Conservation (phyloP, 2,797 vertebrate species). For the Loriculus beryllinus region DNA sequence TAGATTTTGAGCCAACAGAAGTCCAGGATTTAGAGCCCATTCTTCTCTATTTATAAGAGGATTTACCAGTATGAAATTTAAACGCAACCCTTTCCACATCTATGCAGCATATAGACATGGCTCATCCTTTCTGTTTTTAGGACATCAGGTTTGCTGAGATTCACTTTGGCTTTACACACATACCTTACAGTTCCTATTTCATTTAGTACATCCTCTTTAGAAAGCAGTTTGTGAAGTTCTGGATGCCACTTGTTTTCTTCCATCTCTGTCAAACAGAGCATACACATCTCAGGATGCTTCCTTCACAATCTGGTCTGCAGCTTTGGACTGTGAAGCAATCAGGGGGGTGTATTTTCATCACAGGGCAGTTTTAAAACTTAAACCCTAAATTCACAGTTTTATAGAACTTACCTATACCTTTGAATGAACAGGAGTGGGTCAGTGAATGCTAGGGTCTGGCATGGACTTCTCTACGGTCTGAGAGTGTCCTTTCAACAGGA, state of each 20-base stretch:
- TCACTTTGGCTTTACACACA: background rate
- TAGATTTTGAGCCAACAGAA: background rate
- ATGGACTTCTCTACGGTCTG: background rate
- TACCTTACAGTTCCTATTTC: background rate
- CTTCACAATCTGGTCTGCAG: background rate
- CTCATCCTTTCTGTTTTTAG: background rate
- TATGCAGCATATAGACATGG: background rate
- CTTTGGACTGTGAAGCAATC: background rate
- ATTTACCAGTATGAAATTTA: background rate
- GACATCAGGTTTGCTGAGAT: background rate
- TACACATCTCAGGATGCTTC: background rate
- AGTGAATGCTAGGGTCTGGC: background rate
- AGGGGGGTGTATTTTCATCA: background rate
- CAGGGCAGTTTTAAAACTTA: background rate
- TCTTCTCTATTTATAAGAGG: background rate
- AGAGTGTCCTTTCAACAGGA: background rate
- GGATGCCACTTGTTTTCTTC: background rate
- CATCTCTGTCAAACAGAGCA: background rate
- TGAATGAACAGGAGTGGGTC: background rate
- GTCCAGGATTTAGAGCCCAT: background rate
- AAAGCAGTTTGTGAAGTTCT: background rate
- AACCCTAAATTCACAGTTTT: background rate
- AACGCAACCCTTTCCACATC: background rate
- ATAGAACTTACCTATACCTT: background rate
- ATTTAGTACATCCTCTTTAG: background rate